A percentile compares a stretch with the other conserved stretches of the same genome.
phyloP scores from a whole-genome alignment of 2,888 invertebrate genomes.

The Isotomurus palustris region DNA sequence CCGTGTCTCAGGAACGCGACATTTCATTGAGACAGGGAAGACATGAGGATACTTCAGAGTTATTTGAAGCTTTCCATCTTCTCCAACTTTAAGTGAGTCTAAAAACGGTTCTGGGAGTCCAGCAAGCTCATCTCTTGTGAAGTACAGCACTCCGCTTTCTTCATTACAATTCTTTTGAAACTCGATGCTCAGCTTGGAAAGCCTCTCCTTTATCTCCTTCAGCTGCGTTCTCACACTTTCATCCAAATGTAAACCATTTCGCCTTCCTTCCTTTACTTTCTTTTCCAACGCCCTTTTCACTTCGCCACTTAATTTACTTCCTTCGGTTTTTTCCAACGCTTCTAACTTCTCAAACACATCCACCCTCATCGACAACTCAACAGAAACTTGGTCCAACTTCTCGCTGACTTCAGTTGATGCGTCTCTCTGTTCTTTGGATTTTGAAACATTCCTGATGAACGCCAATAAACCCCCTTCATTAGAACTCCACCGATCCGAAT shows the following conservation, averaged over 20 bases:
- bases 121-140: slow-evolving; percentile 51
- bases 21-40: slow-evolving; percentile 53
- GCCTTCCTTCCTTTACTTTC: slow-evolving; percentile 50
- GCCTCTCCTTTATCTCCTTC: slow-evolving; percentile 51
- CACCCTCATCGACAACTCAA: slow-evolving; percentile 54
- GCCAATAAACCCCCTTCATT: slow-evolving; percentile 49
- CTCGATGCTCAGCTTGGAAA: slow-evolving; percentile 52
- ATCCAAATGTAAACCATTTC: slow-evolving; percentile 53
- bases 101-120: slow-evolving; percentile 48
- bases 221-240: slow-evolving; percentile 50
- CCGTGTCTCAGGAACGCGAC: slow-evolving; percentile 51
- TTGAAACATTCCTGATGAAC: slow-evolving; percentile 51
- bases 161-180: slow-evolving; percentile 53
- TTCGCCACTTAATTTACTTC: slow-evolving; percentile 48
- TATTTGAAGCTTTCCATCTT: slow-evolving; percentile 50
- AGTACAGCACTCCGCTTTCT: slow-evolving; percentile 52
- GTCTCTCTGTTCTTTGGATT: slow-evolving; percentile 51
- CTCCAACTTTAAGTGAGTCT: slow-evolving; percentile 46
- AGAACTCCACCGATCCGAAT: slow-evolving; percentile 49
- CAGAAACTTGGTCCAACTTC: slow-evolving; percentile 52
- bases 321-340: slow-evolving; percentile 47
- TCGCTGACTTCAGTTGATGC: slow-evolving; percentile 52
- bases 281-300: slow-evolving; percentile 51
- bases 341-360: slow-evolving; percentile 53
- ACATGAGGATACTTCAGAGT: slow-evolving; percentile 55